Conservation (phyloP, 2,888 invertebrate species). For the Stenotaenia linearis region DNA sequence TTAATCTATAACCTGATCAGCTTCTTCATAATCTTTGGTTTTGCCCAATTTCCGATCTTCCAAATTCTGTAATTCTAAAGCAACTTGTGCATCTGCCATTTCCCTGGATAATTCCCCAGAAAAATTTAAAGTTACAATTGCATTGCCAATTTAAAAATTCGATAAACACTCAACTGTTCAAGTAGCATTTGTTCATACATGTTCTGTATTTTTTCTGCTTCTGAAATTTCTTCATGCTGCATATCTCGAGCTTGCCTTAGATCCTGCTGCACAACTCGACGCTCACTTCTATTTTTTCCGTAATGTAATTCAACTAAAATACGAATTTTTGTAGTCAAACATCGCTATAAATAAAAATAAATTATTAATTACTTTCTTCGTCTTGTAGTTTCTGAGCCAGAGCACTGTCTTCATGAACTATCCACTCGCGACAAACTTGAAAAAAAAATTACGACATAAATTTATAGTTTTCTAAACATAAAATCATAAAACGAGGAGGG, state of each 20-base stretch:
- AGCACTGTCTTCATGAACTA: slow-evolving; percentile 76
- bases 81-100: slow-evolving; percentile 61
- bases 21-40: slow-evolving; percentile 42
- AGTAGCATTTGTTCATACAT: slow-evolving; percentile 47
- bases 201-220: slow-evolving; percentile 47
- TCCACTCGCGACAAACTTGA: slow-evolving; percentile 70
- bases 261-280: slow-evolving; percentile 71
- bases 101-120: too few species aligned
- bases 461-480: neutral
- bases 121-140: too few species aligned
- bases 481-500: neutral
- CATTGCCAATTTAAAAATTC: too few species aligned
- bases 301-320: slow-evolving; percentile 65
- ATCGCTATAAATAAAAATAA: neutral
- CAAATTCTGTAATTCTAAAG: slow-evolving; percentile 61
- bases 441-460: neutral
- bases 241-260: slow-evolving; percentile 68
- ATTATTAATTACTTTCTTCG: slow-evolving; percentile 62
- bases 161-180: slow-evolving; percentile 64
- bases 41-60: slow-evolving; percentile 43
- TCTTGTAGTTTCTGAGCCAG: slow-evolving; percentile 72
- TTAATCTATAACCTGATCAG: slow-evolving; percentile 42
- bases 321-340: neutral
- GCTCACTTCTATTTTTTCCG: slow-evolving; percentile 66
- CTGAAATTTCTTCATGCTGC: slow-evolving; percentile 62